A percentile compares a stretch with the other conserved stretches of the same genome.
phyloP scores from a whole-genome alignment of 2,797 vertebrate species.

The Squalus acanthias region DNA sequence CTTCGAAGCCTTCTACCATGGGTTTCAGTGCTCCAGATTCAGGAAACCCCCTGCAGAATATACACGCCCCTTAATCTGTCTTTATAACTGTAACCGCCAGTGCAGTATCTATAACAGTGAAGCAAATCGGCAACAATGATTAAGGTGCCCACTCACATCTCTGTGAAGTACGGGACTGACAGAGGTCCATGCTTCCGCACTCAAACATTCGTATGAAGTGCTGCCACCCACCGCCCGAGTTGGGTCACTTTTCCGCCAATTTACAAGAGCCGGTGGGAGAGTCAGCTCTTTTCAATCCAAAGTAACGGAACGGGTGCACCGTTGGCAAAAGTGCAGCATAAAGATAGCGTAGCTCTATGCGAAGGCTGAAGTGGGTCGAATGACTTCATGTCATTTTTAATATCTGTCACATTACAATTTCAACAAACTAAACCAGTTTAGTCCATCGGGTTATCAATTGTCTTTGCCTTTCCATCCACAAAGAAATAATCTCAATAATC shows the following conservation, averaged over 20 bases:
- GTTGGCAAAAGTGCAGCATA: background rate
- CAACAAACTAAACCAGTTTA: background rate
- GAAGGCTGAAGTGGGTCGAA: background rate
- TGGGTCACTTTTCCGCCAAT: background rate
- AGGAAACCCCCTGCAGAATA: conserved; percentile 15
- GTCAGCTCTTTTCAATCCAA: background rate
- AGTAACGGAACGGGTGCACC: background rate
- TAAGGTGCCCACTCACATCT: background rate
- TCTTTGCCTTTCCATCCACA: background rate
- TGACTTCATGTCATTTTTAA: background rate
- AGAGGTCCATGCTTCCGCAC: background rate
- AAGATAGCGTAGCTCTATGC: too few species aligned
- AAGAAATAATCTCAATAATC: background rate
- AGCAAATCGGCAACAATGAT: background rate
- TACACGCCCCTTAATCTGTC: background rate
- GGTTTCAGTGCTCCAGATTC: background rate
- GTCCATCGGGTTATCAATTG: background rate
- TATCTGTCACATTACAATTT: background rate
- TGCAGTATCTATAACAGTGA: background rate
- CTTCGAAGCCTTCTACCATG: conserved; percentile 12
- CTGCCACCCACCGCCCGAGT: background rate
- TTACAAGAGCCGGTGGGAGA: background rate
- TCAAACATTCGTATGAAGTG: background rate
- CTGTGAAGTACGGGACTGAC: background rate
- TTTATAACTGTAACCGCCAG: background rate